Percentiles rank a stretch among this genome's conserved stretches.
phyloP scores from a whole-genome alignment of 2,797 vertebrate species.

The Epinephelus coioides region DNA sequence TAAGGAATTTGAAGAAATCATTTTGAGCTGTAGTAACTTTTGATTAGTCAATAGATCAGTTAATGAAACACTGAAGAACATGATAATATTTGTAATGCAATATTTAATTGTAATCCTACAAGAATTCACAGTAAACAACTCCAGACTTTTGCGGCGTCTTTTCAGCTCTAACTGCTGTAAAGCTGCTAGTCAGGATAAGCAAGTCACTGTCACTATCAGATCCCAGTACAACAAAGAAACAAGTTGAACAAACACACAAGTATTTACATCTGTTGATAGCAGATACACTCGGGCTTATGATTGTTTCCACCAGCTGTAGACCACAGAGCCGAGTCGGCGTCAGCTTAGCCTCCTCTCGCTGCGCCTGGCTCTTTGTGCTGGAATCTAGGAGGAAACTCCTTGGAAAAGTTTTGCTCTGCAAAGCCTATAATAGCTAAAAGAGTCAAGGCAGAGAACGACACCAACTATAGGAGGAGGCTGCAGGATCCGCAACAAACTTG shows the following conservation, averaged over 20 bases:
- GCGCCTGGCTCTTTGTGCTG: slow-evolving; percentile 52
- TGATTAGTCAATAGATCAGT: background rate
- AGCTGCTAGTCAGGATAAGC: slow-evolving; percentile 30
- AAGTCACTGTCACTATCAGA: slow-evolving; percentile 25
- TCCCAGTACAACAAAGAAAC: slow-evolving; percentile 43
- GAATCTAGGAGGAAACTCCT: slow-evolving; percentile 71
- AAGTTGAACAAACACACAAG: slow-evolving; percentile 43
- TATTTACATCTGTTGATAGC: slow-evolving; percentile 72
- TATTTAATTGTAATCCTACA: background rate
- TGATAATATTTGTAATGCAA: background rate
- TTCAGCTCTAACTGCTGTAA: slow-evolving; percentile 7
- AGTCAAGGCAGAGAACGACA: slow-evolving; percentile 33
- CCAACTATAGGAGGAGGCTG: slow-evolving; percentile 34
- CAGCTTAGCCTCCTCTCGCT: slow-evolving; percentile 54
- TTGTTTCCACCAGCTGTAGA: slow-evolving; percentile 79
- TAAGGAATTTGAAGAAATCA: background rate
- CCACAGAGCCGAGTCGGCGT: slow-evolving; percentile 68
- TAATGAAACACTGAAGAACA: background rate
- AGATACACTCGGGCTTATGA: slow-evolving; percentile 59
- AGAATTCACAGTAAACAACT: background rate
- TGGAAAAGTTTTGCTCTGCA: slow-evolving; percentile 72
- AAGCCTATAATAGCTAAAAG: slow-evolving; percentile 61
- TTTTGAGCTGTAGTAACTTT: background rate
- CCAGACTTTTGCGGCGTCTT: background rate
- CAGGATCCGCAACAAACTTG: slow-evolving; percentile 22